Evolutionary conservation across 2,797 vertebrate species (phyloP), one percentile per base, ranked within the genome.

Genomic region (Gymnodraco acuticeps): DNA sequence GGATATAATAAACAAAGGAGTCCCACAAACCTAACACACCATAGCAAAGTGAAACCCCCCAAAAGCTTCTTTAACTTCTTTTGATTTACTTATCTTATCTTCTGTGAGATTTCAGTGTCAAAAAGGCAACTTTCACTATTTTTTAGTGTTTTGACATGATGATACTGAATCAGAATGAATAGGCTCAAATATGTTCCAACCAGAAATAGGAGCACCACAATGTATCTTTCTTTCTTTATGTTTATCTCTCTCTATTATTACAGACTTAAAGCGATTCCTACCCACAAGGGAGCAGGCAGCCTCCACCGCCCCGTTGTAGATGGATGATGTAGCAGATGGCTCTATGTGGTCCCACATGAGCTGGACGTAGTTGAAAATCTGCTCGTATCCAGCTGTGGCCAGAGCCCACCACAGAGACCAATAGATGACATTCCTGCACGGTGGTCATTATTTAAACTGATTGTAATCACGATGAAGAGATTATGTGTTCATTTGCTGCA

Each of bases 391-490:
- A 46, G 93, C 91, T 33, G 94, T 93, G 62, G 94, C 94, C 78
- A 95, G 55, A 72, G 94, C 91, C 95, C 95, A 95, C 94, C 94
- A 94, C 73, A 95, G 55, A 14, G 94, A 95, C 94, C 94, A 95
- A 85, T 90, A 94, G 77, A 95, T 81, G 79, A 94, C 71, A 65
- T 73, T 82, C 68, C 86, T 93, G 65, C 73, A 90, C 19, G 75
- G 77, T 20, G 62, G 51, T n/a, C 43, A 84, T 75, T 17, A 61
- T 45, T 10, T 61, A 52, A 81, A 68, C 41, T 73, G 1, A 63
- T 75, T 31, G 55, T 41, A 2, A 75, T 64, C 4, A 38, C 45
- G 52, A 53, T 38, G 33, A 38, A 38, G 33, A 9, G 33, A 38
- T 38, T 0, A 38, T 38, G 33, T 38, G 9, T 27, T 58, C 1